Percentiles rank a stretch among this genome's conserved stretches.
Conservation (phyloP, 2,888 invertebrate genomes). For the Dryocosmus kuriphilus region DNA sequence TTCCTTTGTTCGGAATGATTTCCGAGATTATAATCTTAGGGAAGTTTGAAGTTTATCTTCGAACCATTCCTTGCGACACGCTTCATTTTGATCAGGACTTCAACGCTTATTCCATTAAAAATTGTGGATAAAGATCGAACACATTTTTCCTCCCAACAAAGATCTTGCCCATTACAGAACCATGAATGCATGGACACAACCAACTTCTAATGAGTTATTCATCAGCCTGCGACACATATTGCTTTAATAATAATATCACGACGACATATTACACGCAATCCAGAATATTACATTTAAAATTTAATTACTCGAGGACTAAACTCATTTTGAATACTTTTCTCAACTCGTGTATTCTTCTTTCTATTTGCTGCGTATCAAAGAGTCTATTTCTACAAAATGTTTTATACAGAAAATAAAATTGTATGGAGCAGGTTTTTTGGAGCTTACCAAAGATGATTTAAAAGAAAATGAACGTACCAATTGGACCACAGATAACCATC, state of each 20-base stretch:
- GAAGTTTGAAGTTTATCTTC: conserved; percentile 36
- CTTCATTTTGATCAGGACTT: conserved; percentile 41
- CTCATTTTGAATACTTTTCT: no score
- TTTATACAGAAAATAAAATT: no score
- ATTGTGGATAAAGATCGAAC: background rate
- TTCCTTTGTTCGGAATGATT: no score
- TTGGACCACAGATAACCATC: no score
- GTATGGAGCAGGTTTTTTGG: no score
- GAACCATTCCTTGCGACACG: conserved; percentile 38
- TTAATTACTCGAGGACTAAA: no score
- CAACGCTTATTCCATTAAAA: conserved; percentile 43
- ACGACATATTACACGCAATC: background rate
- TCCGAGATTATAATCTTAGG: background rate
- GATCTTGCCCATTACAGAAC: conserved; percentile 1
- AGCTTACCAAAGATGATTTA: no score
- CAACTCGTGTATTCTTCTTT: no score
- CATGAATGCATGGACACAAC: conserved; percentile 18
- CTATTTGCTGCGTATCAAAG: no score
- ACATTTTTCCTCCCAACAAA: background rate
- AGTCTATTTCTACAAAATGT: no score
- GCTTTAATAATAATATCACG: conserved; percentile 18
- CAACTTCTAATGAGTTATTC: conserved; percentile 39
- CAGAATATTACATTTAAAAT: background rate
- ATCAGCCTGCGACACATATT: conserved; percentile 46
- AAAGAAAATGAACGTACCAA: no score